These are phyloP conservation scores for Rhegmatorhina hoffmannsi DNA, from an alignment of 2,113 vertebrate species.

Conservation along the genomic window DNA sequence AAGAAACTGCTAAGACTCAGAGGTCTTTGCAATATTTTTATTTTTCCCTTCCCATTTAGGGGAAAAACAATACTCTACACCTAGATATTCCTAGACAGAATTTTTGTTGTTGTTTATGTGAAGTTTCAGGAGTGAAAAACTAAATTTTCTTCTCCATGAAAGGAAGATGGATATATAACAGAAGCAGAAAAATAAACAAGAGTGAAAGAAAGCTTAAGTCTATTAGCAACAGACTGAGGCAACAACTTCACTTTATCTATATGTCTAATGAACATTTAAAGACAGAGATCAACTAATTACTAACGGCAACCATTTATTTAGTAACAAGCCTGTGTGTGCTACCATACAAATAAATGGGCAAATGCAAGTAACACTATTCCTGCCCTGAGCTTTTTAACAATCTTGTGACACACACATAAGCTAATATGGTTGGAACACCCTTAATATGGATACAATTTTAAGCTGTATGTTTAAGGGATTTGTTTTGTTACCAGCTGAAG, in stretches of 20 bases:
- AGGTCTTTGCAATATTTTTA: not conserved
- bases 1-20: not conserved
- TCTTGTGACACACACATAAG: not conserved
- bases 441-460: not conserved
- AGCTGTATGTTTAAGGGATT: not conserved
- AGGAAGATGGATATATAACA: not conserved
- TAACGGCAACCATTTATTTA: not conserved
- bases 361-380: not conserved
- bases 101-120: not conserved
- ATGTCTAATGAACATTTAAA: not conserved
- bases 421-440: not conserved
- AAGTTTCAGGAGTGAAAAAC: not conserved
- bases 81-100: not conserved
- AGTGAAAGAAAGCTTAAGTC: not conserved
- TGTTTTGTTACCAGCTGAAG: not conserved
- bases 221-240: not conserved
- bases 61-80: not conserved
- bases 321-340: not conserved
- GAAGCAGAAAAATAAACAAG: not conserved
- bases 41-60: not conserved
- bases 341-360: not conserved
- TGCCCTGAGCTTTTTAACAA: not conserved
- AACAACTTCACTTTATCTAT: not conserved
- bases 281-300: not conserved
- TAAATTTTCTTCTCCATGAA: not conserved